Percentiles rank a stretch among this genome's conserved stretches.
Evolutionary conservation across 1,140 invertebrate genomes (phyloP).

Genomic region (Pseudomyrmex concolor): DNA sequence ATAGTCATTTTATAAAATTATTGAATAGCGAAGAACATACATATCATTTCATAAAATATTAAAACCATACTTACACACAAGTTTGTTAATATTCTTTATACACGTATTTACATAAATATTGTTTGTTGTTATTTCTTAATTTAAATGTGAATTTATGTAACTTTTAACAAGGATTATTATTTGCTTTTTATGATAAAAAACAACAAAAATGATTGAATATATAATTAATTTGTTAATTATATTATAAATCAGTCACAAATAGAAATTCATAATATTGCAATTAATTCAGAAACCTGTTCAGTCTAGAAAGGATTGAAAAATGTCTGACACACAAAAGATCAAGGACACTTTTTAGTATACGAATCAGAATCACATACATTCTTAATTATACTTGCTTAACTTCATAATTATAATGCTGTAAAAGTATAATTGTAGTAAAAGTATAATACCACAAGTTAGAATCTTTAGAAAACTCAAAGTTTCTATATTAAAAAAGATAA

Average conservation of each 20-base stretch:
- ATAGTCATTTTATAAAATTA: too few species aligned
- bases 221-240: not conserved
- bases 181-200: not conserved
- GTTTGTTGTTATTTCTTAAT: not conserved
- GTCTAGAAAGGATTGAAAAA: not conserved
- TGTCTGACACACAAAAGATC: slow-evolving; percentile 24
- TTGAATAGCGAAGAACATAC: not conserved
- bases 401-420: too few species aligned
- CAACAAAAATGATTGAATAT: not conserved
- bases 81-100: too few species aligned
- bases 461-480: too few species aligned
- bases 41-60: not conserved
- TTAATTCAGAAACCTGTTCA: slow-evolving; percentile 2
- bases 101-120: too few species aligned
- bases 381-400: too few species aligned
- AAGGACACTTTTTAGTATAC: slow-evolving; percentile 16
- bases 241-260: not conserved
- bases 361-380: not conserved
- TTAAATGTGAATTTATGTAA: not conserved
- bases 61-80: too few species aligned
- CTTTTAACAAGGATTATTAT: not conserved
- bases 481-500: too few species aligned
- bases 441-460: too few species aligned
- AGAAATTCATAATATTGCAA: not conserved
- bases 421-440: too few species aligned